Percentiles rank a stretch among this genome's conserved stretches.
Conservation (phyloP, 2,113 vertebrate genomes). For the Psephotus haematonotus region DNA sequence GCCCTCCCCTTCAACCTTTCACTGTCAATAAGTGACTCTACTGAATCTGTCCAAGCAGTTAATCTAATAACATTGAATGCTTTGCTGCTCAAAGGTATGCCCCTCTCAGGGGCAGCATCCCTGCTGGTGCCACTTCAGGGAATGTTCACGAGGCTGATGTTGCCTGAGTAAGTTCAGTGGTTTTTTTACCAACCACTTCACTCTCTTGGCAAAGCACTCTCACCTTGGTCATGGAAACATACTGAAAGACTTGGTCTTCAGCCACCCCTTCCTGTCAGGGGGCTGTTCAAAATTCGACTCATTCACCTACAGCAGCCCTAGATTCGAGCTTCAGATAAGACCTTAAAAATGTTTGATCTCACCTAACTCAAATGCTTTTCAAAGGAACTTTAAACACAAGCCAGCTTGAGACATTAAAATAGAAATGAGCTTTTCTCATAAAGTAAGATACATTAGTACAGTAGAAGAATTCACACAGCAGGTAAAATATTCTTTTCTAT, state of each 20-base stretch:
- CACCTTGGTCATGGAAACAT: background rate
- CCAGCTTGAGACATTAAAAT: background rate
- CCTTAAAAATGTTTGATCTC: background rate
- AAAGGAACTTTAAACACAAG: background rate
- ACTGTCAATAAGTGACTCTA: background rate
- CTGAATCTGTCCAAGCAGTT: background rate
- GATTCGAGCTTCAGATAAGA: background rate
- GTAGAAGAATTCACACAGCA: background rate
- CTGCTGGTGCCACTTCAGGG: background rate
- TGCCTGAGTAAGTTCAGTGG: background rate
- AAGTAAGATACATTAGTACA: background rate
- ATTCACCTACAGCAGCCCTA: background rate
- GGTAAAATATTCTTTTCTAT: background rate
- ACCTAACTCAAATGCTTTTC: background rate
- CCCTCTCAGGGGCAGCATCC: background rate
- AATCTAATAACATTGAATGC: background rate
- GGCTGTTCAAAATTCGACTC: background rate
- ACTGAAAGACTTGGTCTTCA: background rate
- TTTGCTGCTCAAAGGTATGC: background rate
- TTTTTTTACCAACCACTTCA: background rate
- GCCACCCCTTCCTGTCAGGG: background rate
- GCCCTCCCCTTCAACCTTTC: background rate
- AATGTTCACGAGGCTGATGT: rapidly evolving
- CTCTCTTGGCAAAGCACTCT: background rate
- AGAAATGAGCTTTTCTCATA: background rate